A percentile compares a stretch with the other conserved stretches of the same genome.
Conservation (phyloP, 2,113 vertebrate species). For the Regulus satrapa region DNA sequence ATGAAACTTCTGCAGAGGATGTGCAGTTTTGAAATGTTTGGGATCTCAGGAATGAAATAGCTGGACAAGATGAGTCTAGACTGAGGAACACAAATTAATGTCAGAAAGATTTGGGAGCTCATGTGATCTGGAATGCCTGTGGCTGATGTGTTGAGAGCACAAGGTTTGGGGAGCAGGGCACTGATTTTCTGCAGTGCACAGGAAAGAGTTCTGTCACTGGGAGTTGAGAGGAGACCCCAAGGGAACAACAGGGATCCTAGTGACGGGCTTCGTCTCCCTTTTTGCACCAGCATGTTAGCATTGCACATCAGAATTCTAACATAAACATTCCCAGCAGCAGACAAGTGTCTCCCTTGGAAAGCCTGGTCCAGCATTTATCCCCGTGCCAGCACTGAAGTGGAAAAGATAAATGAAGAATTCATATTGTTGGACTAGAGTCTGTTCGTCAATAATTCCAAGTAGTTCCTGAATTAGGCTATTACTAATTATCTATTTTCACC, state of each 20-base stretch:
- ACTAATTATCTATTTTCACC: slow-evolving; percentile 31
- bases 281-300: neutral
- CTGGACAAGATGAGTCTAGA: neutral
- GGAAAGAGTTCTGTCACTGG: neutral
- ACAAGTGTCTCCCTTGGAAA: neutral
- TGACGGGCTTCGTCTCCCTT: neutral
- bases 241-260: neutral
- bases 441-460: neutral
- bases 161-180: neutral
- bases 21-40: neutral
- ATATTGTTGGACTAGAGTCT: neutral
- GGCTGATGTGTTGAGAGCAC: neutral
- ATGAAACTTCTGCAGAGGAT: neutral
- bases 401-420: neutral
- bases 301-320: neutral
- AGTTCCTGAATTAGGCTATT: slow-evolving; percentile 1
- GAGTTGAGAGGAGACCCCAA: neutral
- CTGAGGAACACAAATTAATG: neutral
- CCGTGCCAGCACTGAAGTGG: neutral
- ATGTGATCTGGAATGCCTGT: neutral
- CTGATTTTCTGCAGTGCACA: neutral
- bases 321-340: neutral
- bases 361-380: neutral
- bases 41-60: neutral
- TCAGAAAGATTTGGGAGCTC: neutral